phyloP scores from a whole-genome alignment of 2,888 invertebrate genomes.

The Ectobius pallidus region DNA sequence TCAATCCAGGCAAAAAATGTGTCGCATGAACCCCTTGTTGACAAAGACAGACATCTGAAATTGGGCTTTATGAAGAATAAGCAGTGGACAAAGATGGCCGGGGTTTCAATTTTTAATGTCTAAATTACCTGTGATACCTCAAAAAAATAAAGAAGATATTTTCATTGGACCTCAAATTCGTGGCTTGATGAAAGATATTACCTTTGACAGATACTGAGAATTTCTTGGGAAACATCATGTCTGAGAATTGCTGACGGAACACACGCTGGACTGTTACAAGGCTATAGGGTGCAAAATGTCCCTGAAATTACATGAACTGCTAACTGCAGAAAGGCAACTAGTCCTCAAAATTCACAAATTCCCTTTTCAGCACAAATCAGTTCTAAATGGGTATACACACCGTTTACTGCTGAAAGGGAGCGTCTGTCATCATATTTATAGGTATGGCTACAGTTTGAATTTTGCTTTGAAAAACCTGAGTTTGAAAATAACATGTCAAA shows the following conservation, averaged over 20 bases:
- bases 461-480: no score
- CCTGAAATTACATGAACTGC: neutral
- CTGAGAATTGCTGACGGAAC: neutral
- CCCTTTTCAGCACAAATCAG: no score
- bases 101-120: neutral
- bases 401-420: no score
- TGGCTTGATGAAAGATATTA: neutral
- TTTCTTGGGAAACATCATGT: neutral
- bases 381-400: no score
- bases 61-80: conserved; percentile 14
- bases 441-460: no score
- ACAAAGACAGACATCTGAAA: conserved; percentile 11
- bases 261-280: neutral
- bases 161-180: neutral
- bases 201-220: neutral
- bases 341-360: no score
- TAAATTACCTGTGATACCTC: neutral
- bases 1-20: neutral
- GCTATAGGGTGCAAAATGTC: neutral
- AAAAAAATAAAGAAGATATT: neutral
- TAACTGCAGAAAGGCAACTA: no score
- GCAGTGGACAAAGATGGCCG: neutral
- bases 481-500: no score
- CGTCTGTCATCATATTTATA: no score
- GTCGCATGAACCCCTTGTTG: conserved; percentile 4